These are phyloP conservation scores for Pomatostomus ruficeps DNA, from an alignment of 2,113 vertebrate species.

Conservation along the genomic window DNA sequence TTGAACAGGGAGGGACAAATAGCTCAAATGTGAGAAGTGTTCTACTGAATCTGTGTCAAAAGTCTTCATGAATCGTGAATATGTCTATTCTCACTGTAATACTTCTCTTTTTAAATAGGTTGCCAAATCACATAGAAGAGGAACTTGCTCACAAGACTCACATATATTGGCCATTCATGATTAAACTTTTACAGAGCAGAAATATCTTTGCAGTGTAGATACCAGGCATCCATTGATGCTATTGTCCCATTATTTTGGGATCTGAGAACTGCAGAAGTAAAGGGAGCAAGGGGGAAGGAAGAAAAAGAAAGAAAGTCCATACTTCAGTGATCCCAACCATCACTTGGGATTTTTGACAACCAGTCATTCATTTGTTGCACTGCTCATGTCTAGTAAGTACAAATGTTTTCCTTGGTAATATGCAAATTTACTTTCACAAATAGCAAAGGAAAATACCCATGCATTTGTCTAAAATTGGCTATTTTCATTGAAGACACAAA, in stretches of 20 bases:
- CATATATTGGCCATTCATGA: not conserved
- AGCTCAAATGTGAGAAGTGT: not conserved
- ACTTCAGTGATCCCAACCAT: not conserved
- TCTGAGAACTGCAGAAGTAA: not conserved
- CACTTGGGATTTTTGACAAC: not conserved
- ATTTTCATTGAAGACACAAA: not conserved
- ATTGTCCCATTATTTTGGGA: not conserved
- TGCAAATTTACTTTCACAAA: not conserved
- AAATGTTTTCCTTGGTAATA: not conserved
- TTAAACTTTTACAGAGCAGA: not conserved
- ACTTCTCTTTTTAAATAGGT: not conserved
- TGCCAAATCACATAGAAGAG: not conserved
- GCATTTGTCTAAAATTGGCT: not conserved
- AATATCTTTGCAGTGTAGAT: not conserved
- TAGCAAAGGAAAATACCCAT: not conserved
- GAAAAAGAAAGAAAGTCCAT: not conserved
- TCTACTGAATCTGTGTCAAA: not conserved
- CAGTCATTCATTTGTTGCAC: not conserved
- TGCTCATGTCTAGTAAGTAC: not conserved
- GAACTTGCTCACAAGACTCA: not conserved
- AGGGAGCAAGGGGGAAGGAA: rapidly evolving
- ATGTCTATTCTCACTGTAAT: not conserved
- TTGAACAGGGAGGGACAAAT: not conserved
- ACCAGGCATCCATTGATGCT: not conserved
- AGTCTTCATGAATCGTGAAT: not conserved